phyloP scores from a whole-genome alignment of 1,140 invertebrate genomes.

The Nebria ingens region DNA sequence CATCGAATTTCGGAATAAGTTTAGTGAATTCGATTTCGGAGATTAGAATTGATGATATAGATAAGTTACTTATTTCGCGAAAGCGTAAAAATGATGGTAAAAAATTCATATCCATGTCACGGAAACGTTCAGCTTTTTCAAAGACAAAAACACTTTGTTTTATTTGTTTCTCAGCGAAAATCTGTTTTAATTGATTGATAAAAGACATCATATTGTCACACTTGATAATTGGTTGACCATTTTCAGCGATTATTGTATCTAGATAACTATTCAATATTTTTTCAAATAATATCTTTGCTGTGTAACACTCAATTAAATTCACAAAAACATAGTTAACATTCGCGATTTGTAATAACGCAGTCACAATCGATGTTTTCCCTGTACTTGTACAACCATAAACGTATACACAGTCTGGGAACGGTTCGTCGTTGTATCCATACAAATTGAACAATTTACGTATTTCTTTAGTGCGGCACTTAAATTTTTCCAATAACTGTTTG shows the following conservation, averaged over 20 bases:
- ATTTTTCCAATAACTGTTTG: conserved; percentile 15
- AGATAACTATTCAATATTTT: conserved; percentile 55
- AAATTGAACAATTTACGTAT: conserved; percentile 46
- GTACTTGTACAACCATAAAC: conserved; percentile 68
- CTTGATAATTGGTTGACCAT: conserved; percentile 34
- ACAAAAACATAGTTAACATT: conserved; percentile 52
- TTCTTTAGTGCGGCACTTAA: conserved; percentile 48
- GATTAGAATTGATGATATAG: conserved; percentile 66
- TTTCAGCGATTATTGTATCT: conserved; percentile 26
- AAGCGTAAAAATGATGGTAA: conserved; percentile 58
- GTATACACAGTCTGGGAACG: conserved; percentile 54
- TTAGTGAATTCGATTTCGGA: conserved; percentile 73
- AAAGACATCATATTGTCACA: conserved; percentile 71
- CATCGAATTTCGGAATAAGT: conserved; percentile 56
- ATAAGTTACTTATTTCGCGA: conserved; percentile 57
- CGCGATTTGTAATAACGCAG: conserved; percentile 44
- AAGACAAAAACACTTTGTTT: conserved; percentile 52
- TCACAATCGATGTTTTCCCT: conserved; percentile 64
- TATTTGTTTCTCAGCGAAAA: conserved; percentile 29
- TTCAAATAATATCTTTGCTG: conserved; percentile 64
- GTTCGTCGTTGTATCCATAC: conserved; percentile 45
- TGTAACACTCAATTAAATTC: conserved; percentile 76
- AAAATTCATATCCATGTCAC: conserved; percentile 60
- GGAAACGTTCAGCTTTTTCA: conserved; percentile 68
- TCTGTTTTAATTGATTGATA: conserved; percentile 42